Conservation (phyloP, 23 tunicate genomes). For the Ciona savignyi region DNA sequence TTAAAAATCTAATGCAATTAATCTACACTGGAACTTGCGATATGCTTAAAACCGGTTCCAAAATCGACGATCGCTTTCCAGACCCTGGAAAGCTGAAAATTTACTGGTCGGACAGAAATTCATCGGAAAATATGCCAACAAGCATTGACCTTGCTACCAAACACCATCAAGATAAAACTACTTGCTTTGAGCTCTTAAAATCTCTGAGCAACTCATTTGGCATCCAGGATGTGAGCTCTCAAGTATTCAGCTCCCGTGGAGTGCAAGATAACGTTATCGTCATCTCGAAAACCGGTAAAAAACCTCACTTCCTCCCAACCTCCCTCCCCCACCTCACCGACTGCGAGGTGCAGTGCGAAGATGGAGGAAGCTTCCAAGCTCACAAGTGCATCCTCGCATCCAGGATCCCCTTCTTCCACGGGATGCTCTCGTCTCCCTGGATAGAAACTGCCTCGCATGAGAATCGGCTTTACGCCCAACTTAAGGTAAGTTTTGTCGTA, state of each 20-base stretch:
- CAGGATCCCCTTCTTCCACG: conserved; percentile 63
- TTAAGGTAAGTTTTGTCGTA: conserved; percentile 28
- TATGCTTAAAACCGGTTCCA: background rate
- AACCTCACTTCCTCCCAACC: conserved; percentile 11
- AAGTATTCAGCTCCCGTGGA: background rate
- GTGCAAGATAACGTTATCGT: background rate
- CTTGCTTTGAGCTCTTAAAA: background rate
- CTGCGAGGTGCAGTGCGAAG: conserved; percentile 52
- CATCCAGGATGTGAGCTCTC: background rate
- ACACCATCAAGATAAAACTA: background rate
- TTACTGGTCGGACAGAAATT: conserved; percentile 17
- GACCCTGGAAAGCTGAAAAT: conserved; percentile 9
- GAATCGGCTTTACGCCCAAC: background rate
- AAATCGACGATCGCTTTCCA: background rate
- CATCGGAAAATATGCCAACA: background rate
- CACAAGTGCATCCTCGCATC: conserved; percentile 78
- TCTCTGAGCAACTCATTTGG: background rate
- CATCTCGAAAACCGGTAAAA: background rate
- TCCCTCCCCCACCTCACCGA: conserved; percentile 29
- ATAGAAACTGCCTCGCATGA: conserved; percentile 11
- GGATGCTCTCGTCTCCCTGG: conserved; percentile 77
- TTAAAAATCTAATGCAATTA: conserved; percentile 27
- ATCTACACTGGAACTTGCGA: conserved; percentile 54
- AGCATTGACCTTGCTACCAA: background rate
- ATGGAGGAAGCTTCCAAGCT: conserved; percentile 37